Percentiles rank a stretch among this genome's conserved stretches.
Evolutionary conservation across 2,797 vertebrate genomes (phyloP).

Genomic region (Mormyrops attenuatus): DNA sequence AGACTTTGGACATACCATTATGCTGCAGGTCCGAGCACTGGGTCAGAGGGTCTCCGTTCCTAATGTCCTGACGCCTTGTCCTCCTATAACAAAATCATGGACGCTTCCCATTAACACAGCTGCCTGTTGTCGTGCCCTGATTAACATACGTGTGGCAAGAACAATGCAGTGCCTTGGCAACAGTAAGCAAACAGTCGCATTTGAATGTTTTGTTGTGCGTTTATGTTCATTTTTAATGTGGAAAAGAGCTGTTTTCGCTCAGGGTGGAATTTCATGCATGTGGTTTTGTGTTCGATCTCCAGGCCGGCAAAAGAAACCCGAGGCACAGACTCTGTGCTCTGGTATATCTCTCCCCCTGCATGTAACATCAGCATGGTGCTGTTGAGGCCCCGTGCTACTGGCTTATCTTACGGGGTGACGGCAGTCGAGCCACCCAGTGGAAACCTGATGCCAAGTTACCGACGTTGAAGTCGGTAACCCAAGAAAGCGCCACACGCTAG

Average conservation of each 20-base stretch:
- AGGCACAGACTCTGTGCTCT: background rate
- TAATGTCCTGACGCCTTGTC: constrained; percentile 93
- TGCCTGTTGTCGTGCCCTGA: background rate
- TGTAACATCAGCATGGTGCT: background rate
- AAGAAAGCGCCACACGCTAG: background rate
- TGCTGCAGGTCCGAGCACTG: constrained; percentile 95
- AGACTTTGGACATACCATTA: constrained; percentile 65
- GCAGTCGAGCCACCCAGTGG: background rate
- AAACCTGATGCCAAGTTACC: background rate
- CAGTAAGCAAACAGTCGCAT: background rate
- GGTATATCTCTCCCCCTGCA: background rate
- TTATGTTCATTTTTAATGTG: constrained; percentile 19
- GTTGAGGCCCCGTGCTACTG: background rate
- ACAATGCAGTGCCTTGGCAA: background rate
- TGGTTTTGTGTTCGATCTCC: background rate
- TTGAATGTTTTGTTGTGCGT: background rate
- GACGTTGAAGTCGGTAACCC: background rate
- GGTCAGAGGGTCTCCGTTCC: constrained; percentile 93
- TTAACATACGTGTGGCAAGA: background rate
- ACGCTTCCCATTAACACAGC: background rate
- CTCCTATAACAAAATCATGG: constrained; percentile 65
- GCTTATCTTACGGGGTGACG: background rate
- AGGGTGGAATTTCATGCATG: background rate
- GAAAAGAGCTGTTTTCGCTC: background rate
- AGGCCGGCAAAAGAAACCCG: background rate